Conservation (phyloP, 1,140 invertebrate genomes). For the Drosophila punjabiensis region DNA sequence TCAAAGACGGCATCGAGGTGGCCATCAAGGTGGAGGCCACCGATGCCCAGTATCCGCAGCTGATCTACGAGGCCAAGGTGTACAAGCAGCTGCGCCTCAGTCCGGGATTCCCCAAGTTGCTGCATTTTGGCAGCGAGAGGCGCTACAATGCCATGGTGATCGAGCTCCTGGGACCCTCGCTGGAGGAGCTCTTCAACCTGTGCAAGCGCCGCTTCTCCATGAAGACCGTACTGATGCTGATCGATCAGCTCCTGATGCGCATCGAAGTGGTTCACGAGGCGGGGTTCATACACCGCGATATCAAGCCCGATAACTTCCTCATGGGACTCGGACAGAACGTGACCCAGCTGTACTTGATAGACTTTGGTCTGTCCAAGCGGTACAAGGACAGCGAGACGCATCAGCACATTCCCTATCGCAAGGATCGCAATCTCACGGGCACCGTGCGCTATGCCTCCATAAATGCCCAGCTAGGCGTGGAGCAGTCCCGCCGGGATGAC, state of each 20-base stretch:
- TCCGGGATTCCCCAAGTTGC: slow-evolving; percentile 96
- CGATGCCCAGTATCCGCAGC: slow-evolving; percentile 98
- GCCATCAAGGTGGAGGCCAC: slow-evolving; percentile 99
- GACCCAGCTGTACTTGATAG: slow-evolving; percentile 98
- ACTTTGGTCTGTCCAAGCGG: slow-evolving; percentile 99
- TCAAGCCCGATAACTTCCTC: slow-evolving; percentile 99
- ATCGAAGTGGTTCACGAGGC: slow-evolving; percentile 98
- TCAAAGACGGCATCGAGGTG: slow-evolving; percentile 98
- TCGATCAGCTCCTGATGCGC: slow-evolving; percentile 98
- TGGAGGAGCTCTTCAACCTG: slow-evolving; percentile 99
- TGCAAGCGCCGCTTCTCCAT: slow-evolving; percentile 98
- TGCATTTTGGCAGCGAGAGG: slow-evolving; percentile 98
- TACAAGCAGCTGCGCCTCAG: slow-evolving; percentile 98
- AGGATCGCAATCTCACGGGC: slow-evolving; percentile 99
- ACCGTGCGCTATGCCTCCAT: slow-evolving; percentile 91
- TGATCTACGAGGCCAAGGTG: slow-evolving; percentile 99
- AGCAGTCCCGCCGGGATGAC: slow-evolving; percentile 96
- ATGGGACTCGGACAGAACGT: slow-evolving; percentile 98
- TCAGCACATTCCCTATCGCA: slow-evolving; percentile 98
- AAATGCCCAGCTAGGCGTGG: slow-evolving; percentile 92
- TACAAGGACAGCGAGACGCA: slow-evolving; percentile 95
- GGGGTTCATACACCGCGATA: slow-evolving; percentile 99
- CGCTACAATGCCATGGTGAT: slow-evolving; percentile 99
- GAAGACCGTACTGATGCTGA: slow-evolving; percentile 98
- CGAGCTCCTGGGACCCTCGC: slow-evolving; percentile 98